A percentile compares a stretch with the other conserved stretches of the same genome.
phyloP scores from a whole-genome alignment of 2,113 vertebrate genomes.

The Octodon degus region DNA sequence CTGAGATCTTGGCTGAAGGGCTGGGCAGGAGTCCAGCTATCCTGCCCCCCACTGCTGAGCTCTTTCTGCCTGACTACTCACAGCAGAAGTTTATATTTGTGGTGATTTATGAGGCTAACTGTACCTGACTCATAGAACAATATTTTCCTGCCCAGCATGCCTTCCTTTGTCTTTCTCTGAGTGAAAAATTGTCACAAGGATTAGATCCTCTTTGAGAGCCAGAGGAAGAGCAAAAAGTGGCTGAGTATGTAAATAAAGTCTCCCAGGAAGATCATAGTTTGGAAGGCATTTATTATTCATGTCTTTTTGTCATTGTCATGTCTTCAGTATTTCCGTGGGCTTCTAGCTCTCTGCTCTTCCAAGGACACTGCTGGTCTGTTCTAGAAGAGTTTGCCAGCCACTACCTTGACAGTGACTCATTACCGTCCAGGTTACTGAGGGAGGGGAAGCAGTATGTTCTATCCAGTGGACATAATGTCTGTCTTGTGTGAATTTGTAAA shows the following conservation, averaged over 20 bases:
- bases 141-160: background rate
- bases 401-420: conserved; percentile 66
- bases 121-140: conserved; percentile 33
- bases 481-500: background rate
- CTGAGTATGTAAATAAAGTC: conserved; percentile 46
- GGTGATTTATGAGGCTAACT: conserved; percentile 37
- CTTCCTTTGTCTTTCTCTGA: conserved; percentile 59
- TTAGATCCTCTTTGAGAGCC: conserved; percentile 63
- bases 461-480: conserved; percentile 24
- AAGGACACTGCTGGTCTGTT: conserved; percentile 52
- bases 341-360: conserved; percentile 72
- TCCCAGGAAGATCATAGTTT: conserved; percentile 70
- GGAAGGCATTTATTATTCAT: conserved; percentile 74
- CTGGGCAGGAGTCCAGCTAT: background rate
- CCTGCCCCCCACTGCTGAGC: background rate
- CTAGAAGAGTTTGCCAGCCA: conserved; percentile 57
- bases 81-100: conserved; percentile 35
- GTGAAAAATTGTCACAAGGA: conserved; percentile 65
- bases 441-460: conserved; percentile 29
- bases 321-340: conserved; percentile 66
- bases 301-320: conserved; percentile 64
- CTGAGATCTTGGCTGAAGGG: background rate
- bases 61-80: background rate
- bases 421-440: conserved; percentile 72
- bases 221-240: conserved; percentile 48